Evolutionary conservation across 2,113 vertebrate species (phyloP), one percentile per base, ranked within the genome.

Genomic region (Nesoenas mayeri): DNA sequence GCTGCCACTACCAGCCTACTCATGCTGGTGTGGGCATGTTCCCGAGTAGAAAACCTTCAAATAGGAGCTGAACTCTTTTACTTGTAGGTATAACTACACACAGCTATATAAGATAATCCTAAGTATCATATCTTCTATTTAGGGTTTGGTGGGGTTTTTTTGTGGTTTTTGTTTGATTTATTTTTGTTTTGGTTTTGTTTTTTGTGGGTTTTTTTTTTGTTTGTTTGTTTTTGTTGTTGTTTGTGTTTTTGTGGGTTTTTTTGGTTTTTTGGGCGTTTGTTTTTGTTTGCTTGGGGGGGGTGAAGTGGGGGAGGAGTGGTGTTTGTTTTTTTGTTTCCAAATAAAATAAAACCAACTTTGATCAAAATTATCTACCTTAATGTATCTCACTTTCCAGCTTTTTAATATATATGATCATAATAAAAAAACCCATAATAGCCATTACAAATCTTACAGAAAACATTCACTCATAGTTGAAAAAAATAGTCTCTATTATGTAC

Each of bases 381-480:
- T 9, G 1, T 19, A 86, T 16, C 32, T 82, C 22, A 21, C 6
- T 19, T 85, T 44, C 74, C 36, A 71, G 16, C 12, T 79, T 81
- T 87, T 82, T 22, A 74, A 14, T 36, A 47, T 5, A 26, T 70
- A 50, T 2, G 0, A 57, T 22, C 36, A 26, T 60, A 9, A 84
- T 32, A 71, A 72, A 50, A 44, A 19, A 44, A 2, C 34, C 42
- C 9, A 18, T 11, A 62, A 26, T 0, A 0, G 25, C 34, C 18
- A 82, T 34, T 44, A 67, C 3, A 58, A 32, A 40, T 60, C 75
- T 84, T 58, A 71, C 44, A 56, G 26, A 64, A 79, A 86, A 31
- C 4, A 62, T 28, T 50, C 22, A 40, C 5, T 60, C 1, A 8
- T 62, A 66, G 25, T 50, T 51, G 7, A 13, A 71, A 83, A 69